Conservation (phyloP, 2,113 vertebrate species). For the Toxotes jaculatrix region DNA sequence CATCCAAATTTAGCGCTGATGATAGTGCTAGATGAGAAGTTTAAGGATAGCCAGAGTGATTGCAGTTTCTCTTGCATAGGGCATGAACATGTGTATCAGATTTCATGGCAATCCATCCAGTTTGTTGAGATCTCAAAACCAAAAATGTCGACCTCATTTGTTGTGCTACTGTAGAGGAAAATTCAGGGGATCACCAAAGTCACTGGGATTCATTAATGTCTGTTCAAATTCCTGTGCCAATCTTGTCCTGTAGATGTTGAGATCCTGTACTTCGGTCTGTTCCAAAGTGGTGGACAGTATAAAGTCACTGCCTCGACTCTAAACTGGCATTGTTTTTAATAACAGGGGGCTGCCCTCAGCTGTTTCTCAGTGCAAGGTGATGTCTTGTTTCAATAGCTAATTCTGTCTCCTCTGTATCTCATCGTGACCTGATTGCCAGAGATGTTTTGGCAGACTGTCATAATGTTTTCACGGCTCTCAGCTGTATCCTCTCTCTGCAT, state of each 20-base stretch:
- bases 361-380: neutral
- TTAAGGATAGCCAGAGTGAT: neutral
- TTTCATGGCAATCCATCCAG: neutral
- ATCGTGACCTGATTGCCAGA: neutral
- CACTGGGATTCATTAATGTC: neutral
- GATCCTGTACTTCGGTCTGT: too few relatives aligned
- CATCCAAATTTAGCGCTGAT: too few relatives aligned
- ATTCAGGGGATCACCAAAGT: neutral
- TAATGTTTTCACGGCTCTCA: neutral
- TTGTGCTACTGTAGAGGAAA: neutral
- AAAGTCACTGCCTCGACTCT: neutral
- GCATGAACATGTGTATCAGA: neutral
- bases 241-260: neutral
- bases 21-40: too few relatives aligned
- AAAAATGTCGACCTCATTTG: neutral
- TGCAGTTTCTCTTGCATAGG: neutral
- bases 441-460: neutral
- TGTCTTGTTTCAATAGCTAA: constrained; percentile 14
- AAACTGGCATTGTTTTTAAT: neutral
- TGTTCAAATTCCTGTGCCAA: neutral
- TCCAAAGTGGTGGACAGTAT: neutral
- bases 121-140: neutral
- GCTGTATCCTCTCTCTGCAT: neutral
- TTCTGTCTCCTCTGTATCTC: neutral
- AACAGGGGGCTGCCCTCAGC: constrained; percentile 8